Base-by-base conservation (phyloP, 2,113 vertebrate species). In the Solea senegalensis region DNA sequence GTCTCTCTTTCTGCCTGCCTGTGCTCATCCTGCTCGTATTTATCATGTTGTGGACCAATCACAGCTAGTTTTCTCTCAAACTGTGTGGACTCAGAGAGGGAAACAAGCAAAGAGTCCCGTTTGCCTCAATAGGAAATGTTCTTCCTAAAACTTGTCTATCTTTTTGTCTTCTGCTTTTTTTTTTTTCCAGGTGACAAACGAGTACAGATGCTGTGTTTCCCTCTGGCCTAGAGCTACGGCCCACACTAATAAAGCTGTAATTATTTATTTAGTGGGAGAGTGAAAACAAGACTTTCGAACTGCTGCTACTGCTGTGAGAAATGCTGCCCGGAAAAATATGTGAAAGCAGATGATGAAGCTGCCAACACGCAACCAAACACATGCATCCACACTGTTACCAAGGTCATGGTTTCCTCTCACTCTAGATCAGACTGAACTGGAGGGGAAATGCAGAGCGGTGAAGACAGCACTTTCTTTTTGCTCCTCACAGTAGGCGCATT, bases 231-330 rank as follows among this genome's bases (percentile, higher is more conserved):
- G 51, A 64, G 65, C 69, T n/a, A 75, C 48, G 2, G 54, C 76
- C 61, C 46, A 57, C 69, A 41, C 63, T 83, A 74, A 80, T 77
- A 69, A 78, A 80, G 58, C 70, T 57, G 51, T 46, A 76, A 81
- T 83, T 78, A 86, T 83, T 81, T 86, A 81, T 86, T 83, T 76
- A 86, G 66, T 45, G 48, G 56, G 59, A 53, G 59, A 69, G 70
- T 43, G 80, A 72, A 74, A 78, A 80, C 69, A 72, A 68, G 73
- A 69, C 58, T 65, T 72, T 69, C 28, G 50, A 61, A 63, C 78
- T 40, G 70, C 69, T 8, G 58, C 72, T 9, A 67, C 64, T 4
- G 46, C 46, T 49, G 46, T 16, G 58, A 72, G 63, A 74, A 77
- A 81, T 68, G 69, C 65, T 54, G 55, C 66, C 3, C 44, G 0